Conservation (phyloP, 2,888 invertebrate species). For the Pinctada fucata region DNA sequence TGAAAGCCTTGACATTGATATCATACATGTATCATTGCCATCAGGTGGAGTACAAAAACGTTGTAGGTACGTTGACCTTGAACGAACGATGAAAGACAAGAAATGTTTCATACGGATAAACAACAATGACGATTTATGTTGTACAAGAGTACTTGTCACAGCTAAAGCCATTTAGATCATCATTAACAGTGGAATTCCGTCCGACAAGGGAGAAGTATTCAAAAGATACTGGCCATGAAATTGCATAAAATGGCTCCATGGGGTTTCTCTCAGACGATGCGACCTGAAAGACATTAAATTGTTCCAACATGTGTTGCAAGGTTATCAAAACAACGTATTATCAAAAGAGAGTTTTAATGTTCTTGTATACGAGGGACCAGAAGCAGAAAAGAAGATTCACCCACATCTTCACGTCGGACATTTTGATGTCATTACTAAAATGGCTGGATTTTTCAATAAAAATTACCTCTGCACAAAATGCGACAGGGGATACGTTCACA, state of each 20-base stretch:
- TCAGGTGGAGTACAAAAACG: slow-evolving; percentile 37
- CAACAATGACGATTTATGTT: slow-evolving; percentile 44
- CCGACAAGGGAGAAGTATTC: slow-evolving; percentile 33
- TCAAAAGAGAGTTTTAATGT: slow-evolving; percentile 47
- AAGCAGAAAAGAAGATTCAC: slow-evolving; percentile 42
- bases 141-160: slow-evolving; percentile 44
- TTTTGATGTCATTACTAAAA: slow-evolving; percentile 43
- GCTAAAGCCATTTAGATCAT: slow-evolving; percentile 40
- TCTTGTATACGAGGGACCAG: slow-evolving; percentile 41
- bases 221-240: slow-evolving; percentile 34
- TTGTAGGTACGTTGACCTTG: slow-evolving; percentile 38
- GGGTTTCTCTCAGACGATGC: slow-evolving; percentile 38
- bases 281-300: slow-evolving; percentile 21
- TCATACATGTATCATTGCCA: slow-evolving; percentile 35
- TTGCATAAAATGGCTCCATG: slow-evolving; percentile 39
- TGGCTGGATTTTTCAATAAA: slow-evolving; percentile 41
- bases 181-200: slow-evolving; percentile 43
- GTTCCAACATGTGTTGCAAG: slow-evolving; percentile 34
- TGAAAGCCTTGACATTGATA: slow-evolving; percentile 38
- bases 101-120: slow-evolving; percentile 41
- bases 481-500: slow-evolving; percentile 46
- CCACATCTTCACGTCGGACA: slow-evolving; percentile 42
- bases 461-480: slow-evolving; percentile 41
- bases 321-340: slow-evolving; percentile 34
- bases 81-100: slow-evolving; percentile 37